Conservation (phyloP, 2,797 vertebrate genomes). For the Sylvilagus floridanus region DNA sequence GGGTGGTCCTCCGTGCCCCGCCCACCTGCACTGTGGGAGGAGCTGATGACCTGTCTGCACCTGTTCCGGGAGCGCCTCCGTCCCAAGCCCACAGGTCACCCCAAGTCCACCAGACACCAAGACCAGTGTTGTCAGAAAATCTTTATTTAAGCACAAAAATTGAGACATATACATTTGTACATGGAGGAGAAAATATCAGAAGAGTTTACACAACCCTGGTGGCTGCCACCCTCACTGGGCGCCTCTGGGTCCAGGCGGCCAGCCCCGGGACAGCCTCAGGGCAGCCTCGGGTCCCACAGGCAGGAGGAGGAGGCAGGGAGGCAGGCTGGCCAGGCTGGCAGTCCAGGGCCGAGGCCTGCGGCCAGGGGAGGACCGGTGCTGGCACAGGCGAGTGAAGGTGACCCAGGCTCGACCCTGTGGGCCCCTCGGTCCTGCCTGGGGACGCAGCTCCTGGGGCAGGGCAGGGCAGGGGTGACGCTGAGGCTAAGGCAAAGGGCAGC, state of each 20-base stretch:
- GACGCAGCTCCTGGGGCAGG: neutral
- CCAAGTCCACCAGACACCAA: neutral
- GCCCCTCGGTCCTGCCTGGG: neutral
- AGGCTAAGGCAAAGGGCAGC: neutral
- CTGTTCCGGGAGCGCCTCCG: neutral
- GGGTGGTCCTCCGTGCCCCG: neutral
- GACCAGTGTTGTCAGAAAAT: constrained; percentile 60
- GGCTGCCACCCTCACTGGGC: neutral
- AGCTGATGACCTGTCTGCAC: neutral
- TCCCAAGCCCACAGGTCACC: neutral
- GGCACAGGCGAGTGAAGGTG: neutral
- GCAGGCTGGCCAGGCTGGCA: too few species aligned
- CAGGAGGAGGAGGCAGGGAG: neutral
- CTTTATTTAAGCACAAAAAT: constrained; percentile 83
- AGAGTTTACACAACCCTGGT: constrained; percentile 73
- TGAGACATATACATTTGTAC: constrained; percentile 84
- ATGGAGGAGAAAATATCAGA: constrained; percentile 64
- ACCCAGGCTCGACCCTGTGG: neutral
- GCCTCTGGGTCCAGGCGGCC: neutral
- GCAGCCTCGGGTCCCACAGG: neutral
- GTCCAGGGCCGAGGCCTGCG: neutral
- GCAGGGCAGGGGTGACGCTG: neutral
- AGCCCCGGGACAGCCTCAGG: neutral
- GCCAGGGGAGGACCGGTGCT: neutral
- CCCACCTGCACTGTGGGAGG: too few species aligned